Evolutionary conservation across 2,888 invertebrate genomes (phyloP).

Genomic region (Macrosoma leucophasiata): DNA sequence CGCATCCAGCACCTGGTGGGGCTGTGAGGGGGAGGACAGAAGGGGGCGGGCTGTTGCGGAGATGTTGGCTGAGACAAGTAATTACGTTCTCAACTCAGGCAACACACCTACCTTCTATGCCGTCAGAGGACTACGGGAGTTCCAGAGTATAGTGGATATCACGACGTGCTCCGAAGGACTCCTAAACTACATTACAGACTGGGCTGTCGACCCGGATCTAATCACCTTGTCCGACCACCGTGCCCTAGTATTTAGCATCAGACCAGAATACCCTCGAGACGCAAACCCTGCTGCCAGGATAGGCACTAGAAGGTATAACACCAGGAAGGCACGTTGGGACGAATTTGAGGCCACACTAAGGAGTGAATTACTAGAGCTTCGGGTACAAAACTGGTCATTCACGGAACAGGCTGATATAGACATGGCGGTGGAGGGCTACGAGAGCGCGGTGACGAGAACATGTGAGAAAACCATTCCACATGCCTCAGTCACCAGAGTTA

Average conservation of each 20-base stretch:
- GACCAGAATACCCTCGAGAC: neutral
- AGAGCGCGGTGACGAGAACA: neutral
- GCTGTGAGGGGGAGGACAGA: neutral
- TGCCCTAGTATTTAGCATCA: neutral
- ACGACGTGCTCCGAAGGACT: too few species aligned
- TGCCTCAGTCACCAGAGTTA: neutral
- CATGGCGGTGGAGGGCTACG: neutral
- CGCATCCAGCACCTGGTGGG: conserved; percentile 23
- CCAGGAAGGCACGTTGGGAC: conserved; percentile 1
- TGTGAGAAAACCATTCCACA: neutral
- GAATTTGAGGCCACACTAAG: too few species aligned
- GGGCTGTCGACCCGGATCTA: conserved; percentile 1
- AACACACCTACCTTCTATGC: conserved; percentile 14
- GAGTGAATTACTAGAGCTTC: neutral
- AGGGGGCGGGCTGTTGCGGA: neutral
- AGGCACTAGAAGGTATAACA: conserved; percentile 1
- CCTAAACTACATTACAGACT: neutral
- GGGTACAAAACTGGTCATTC: neutral
- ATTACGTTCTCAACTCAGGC: conserved; percentile 19
- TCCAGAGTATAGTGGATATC: neutral
- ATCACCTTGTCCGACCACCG: conserved; percentile 20
- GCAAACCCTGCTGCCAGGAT: neutral
- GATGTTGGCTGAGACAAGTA: neutral
- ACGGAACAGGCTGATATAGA: neutral
- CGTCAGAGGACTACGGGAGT: conserved; percentile 2